Percentiles rank a stretch among this genome's conserved stretches.
These are phyloP conservation scores for Deroplatys truncata DNA, from an alignment of 2,888 invertebrate species.

Conservation along the genomic window DNA sequence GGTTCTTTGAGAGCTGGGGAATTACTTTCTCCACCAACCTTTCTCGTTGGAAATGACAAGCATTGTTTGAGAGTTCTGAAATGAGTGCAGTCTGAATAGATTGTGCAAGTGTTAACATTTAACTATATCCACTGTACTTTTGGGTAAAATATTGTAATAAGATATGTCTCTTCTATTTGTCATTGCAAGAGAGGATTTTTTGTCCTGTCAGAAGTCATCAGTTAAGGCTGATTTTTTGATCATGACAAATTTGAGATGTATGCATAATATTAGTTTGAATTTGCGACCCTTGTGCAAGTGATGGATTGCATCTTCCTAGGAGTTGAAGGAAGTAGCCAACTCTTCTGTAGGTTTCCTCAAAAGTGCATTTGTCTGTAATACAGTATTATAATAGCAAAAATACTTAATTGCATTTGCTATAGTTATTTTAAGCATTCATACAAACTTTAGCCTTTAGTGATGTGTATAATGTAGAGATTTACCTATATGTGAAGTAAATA, in stretches of 20 bases:
- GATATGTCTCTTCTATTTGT: constrained; percentile 17
- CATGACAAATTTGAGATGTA: constrained; percentile 21
- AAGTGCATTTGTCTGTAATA: constrained; percentile 89
- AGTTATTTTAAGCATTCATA: background rate
- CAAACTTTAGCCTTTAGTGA: background rate
- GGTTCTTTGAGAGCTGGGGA: constrained; percentile 31
- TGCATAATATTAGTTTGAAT: constrained; percentile 13
- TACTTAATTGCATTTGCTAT: constrained; percentile 3
- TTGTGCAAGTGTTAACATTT: constrained; percentile 25
- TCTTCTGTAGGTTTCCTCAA: constrained; percentile 84
- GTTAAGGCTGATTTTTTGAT: constrained; percentile 19
- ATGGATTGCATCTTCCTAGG: constrained; percentile 35
- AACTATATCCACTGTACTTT: constrained; percentile 21
- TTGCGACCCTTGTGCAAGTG: constrained; percentile 38
- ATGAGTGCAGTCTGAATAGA: constrained; percentile 25
- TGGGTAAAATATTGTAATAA: constrained; percentile 20
- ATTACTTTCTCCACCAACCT: constrained; percentile 35
- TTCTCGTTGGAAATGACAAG: constrained; percentile 36
- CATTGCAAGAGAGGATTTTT: constrained; percentile 4
- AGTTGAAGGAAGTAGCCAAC: constrained; percentile 43
- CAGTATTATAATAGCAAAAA: constrained; percentile 72
- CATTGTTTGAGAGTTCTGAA: constrained; percentile 25
- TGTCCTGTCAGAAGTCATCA: background rate
- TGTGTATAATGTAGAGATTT: background rate
- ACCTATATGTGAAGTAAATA: background rate